phyloP scores from a whole-genome alignment of 2,888 invertebrate species.

The Cryptus viduatorius region DNA sequence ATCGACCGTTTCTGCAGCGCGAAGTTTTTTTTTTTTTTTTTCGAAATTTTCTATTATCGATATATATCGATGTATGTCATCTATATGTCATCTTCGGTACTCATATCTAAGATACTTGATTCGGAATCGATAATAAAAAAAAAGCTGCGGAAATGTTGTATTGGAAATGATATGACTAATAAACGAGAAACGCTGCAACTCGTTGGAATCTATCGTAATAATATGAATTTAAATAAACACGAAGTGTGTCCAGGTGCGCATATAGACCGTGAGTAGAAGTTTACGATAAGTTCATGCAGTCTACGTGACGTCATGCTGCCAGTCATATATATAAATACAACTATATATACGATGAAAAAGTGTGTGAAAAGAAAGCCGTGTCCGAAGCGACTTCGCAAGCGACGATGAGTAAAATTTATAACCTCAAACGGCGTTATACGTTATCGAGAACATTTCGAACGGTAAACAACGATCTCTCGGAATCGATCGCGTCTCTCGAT shows the following conservation, averaged over 20 bases:
- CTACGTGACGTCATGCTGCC: constrained; percentile 58
- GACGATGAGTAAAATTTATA: constrained; percentile 23
- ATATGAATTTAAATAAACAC: constrained; percentile 19
- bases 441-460: background rate
- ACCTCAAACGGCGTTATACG: background rate
- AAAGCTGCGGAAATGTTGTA: background rate
- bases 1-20: too few species aligned
- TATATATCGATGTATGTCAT: background rate
- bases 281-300: constrained; percentile 64
- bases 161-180: background rate
- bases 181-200: background rate
- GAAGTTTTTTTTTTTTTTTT: too few species aligned
- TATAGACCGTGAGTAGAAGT: constrained; percentile 41
- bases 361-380: constrained; percentile 67
- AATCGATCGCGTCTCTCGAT: background rate
- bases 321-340: constrained; percentile 38
- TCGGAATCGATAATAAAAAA: background rate
- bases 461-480: background rate
- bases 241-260: constrained; percentile 17
- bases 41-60: background rate
- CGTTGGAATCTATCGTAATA: constrained; percentile 5
- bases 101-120: background rate
- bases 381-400: constrained; percentile 66
- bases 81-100: background rate
- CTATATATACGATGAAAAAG: constrained; percentile 15